Percentiles rank a stretch among this genome's conserved stretches.
phyloP scores from a whole-genome alignment of 2,888 invertebrate species.

The Brachylomia viminalis region DNA sequence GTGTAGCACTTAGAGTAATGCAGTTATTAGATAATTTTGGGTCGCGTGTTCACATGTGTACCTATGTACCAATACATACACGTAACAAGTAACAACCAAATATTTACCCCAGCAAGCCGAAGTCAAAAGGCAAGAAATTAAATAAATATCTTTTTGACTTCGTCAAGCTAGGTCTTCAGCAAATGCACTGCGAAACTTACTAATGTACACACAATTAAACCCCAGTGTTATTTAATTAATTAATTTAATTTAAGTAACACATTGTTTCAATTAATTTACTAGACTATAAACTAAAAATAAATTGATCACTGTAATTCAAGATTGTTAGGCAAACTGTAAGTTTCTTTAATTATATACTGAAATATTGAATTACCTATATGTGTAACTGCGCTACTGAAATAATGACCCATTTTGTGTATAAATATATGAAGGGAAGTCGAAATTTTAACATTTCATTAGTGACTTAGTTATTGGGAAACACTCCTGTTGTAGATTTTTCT shows the following conservation, averaged over 20 bases:
- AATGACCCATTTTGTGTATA: conserved; percentile 66
- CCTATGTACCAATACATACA: not conserved
- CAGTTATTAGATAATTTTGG: not conserved
- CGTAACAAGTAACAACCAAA: not conserved
- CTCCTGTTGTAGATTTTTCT: conserved; percentile 60
- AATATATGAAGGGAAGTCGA: conserved; percentile 63
- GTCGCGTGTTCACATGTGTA: not conserved
- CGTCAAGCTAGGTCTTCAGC: not conserved
- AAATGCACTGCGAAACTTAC: conserved; percentile 19
- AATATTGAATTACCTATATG: conserved; percentile 36
- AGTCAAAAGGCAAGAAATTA: conserved; percentile 5
- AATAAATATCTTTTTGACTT: not conserved
- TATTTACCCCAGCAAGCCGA: not conserved
- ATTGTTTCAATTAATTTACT: conserved; percentile 77
- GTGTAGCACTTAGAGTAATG: not conserved
- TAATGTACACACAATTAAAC: conserved; percentile 32
- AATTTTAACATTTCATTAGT: conserved; percentile 74
- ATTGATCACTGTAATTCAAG: conserved; percentile 50
- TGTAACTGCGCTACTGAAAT: conserved; percentile 54
- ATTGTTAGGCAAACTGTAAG: conserved; percentile 44
- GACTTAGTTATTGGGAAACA: conserved; percentile 57
- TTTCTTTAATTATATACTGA: conserved; percentile 55
- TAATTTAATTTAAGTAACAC: conserved; percentile 63
- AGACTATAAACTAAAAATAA: conserved; percentile 55
- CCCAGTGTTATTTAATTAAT: conserved; percentile 65